Evolutionary conservation across 2,888 invertebrate species (phyloP).

Genomic region (Acleris laterana): DNA sequence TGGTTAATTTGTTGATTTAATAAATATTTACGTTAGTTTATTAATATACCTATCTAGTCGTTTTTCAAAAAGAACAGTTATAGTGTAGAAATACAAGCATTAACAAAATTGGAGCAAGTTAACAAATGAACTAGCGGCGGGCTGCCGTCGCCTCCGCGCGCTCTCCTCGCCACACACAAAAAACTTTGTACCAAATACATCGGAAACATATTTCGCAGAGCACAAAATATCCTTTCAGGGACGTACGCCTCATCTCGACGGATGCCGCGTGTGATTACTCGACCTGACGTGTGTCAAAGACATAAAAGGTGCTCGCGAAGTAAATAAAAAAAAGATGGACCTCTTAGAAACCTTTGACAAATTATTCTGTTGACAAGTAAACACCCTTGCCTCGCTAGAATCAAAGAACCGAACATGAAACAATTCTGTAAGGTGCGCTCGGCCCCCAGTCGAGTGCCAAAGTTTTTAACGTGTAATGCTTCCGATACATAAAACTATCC

Average conservation of each 20-base stretch:
- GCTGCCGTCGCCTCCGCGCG: background rate
- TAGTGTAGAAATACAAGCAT: conserved; percentile 10
- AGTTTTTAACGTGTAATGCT: conserved; percentile 80
- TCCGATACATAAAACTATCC: conserved; percentile 82
- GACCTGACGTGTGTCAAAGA: conserved; percentile 71
- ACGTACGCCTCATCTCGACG: conserved; percentile 47
- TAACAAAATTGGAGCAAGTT: conserved; percentile 26
- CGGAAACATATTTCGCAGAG: conserved; percentile 43
- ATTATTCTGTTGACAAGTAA: conserved; percentile 69
- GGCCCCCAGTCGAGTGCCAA: conserved; percentile 61
- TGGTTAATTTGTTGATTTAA: too few species aligned
- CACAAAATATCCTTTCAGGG: conserved; percentile 43
- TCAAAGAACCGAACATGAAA: conserved; percentile 33
- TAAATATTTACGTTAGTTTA: too few species aligned
- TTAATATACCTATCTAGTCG: background rate
- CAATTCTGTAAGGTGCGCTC: conserved; percentile 36
- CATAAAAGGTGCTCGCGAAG: conserved; percentile 58
- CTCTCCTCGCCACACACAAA: conserved; percentile 5
- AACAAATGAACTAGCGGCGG: conserved; percentile 18
- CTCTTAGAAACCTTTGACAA: conserved; percentile 75
- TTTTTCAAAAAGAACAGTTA: conserved; percentile 5
- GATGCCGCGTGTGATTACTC: conserved; percentile 62
- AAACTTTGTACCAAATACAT: conserved; percentile 45
- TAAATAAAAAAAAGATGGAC: conserved; percentile 61
- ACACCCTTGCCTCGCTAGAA: conserved; percentile 45